phyloP scores from a whole-genome alignment of 2,113 vertebrate species.

The Stercorarius parasiticus region DNA sequence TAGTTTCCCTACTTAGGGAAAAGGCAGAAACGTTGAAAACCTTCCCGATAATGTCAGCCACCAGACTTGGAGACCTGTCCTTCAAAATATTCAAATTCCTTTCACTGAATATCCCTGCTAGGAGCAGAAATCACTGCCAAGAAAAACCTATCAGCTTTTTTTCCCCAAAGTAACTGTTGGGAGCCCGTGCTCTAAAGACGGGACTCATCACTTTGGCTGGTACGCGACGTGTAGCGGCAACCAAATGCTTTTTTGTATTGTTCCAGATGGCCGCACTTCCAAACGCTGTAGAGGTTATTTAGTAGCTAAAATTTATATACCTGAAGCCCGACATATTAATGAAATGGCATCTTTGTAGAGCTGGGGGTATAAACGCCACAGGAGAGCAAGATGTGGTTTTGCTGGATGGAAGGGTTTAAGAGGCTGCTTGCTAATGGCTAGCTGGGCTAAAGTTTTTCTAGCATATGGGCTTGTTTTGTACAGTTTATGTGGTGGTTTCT shows the following conservation, averaged over 20 bases:
- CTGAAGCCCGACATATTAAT: background rate
- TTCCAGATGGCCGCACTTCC: background rate
- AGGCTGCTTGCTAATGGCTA: background rate
- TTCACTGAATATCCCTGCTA: background rate
- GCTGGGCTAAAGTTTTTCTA: background rate
- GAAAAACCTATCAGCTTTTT: background rate
- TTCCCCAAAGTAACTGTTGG: background rate
- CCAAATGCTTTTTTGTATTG: background rate
- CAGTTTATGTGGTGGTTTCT: conserved; percentile 62
- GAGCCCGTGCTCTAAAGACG: background rate
- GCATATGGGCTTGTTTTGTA: conserved; percentile 50
- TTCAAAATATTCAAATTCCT: background rate
- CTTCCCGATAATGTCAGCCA: background rate
- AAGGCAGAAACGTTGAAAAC: background rate
- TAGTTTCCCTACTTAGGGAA: background rate
- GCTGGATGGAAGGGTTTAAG: background rate
- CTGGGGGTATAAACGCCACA: background rate
- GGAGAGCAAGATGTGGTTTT: background rate
- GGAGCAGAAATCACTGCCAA: background rate
- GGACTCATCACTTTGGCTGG: background rate
- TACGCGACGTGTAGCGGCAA: background rate
- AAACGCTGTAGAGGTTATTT: background rate
- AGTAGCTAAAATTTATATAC: background rate
- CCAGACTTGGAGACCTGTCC: background rate
- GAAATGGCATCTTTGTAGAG: background rate